Conservation (phyloP, 2,113 vertebrate species). For the Ceyx cyanopectus region DNA sequence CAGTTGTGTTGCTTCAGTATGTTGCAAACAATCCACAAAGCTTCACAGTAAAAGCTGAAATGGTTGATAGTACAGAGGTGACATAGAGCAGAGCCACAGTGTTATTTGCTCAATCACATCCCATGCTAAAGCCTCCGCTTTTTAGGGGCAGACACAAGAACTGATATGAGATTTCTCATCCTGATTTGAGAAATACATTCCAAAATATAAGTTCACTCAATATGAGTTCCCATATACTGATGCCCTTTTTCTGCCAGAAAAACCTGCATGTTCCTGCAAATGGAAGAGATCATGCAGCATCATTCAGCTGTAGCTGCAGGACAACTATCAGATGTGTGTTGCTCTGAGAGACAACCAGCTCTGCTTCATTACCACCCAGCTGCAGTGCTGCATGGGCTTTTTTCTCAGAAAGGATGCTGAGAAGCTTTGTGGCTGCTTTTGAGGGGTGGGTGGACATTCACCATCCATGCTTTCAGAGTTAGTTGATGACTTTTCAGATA, state of each 20-base stretch:
- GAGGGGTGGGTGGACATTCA: rapidly evolving
- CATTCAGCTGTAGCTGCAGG: background rate
- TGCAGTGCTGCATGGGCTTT: background rate
- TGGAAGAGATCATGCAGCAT: background rate
- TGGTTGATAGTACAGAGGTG: background rate
- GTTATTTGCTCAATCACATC: background rate
- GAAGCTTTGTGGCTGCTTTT: background rate
- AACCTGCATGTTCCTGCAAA: background rate
- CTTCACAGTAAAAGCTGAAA: background rate
- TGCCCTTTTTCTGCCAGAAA: background rate
- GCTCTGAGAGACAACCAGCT: background rate
- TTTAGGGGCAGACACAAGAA: background rate
- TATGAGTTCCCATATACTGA: rapidly evolving
- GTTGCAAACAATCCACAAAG: background rate
- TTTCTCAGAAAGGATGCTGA: background rate
- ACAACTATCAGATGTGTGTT: background rate
- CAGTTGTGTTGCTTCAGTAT: background rate
- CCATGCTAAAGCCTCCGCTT: background rate
- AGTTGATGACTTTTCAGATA: background rate
- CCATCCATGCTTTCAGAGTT: rapidly evolving
- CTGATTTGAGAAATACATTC: background rate
- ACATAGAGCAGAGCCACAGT: background rate
- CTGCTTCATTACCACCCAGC: background rate
- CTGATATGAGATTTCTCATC: background rate
- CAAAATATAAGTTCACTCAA: background rate